These are phyloP conservation scores for Echiichthys vipera DNA, from an alignment of 2,797 vertebrate genomes.

Conservation along the genomic window DNA sequence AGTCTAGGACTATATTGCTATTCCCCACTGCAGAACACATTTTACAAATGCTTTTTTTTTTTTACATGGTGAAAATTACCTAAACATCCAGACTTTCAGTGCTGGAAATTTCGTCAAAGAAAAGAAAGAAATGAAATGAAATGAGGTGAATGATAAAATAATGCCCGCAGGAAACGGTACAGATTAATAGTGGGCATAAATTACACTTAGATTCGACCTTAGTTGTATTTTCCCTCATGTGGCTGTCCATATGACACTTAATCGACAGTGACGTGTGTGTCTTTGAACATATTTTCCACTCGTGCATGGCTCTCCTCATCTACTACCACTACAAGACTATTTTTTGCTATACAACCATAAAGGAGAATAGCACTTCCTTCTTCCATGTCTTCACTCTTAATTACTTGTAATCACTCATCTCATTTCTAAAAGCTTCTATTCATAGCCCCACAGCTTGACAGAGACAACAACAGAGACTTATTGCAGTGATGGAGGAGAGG, in stretches of 20 bases:
- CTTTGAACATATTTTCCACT: constrained; percentile 47
- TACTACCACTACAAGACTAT: constrained; percentile 14
- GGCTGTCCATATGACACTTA: constrained; percentile 41
- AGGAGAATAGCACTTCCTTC: constrained; percentile 25
- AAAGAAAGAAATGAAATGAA: too few relatives aligned
- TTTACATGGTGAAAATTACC: constrained; percentile 51
- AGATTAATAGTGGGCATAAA: constrained; percentile 49
- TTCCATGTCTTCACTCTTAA: constrained; percentile 56
- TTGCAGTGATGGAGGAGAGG: constrained; percentile 35
- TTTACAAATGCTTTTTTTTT: constrained; percentile 40
- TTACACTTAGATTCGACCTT: constrained; percentile 34
- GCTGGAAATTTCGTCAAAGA: constrained; percentile 23
- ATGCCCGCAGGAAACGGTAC: constrained; percentile 51
- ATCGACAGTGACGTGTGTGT: constrained; percentile 32
- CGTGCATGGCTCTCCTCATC: constrained; percentile 17
- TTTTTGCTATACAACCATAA: constrained; percentile 16
- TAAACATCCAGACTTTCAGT: constrained; percentile 47
- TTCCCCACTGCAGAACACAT: constrained; percentile 35
- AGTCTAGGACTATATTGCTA: constrained; percentile 12
- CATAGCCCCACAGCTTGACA: constrained; percentile 51
- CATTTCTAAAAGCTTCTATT: constrained; percentile 54
- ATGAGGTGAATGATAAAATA: constrained; percentile 70
- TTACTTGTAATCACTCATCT: constrained; percentile 65
- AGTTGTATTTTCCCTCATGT: constrained; percentile 27
- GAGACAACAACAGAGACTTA: constrained; percentile 61